Evolutionary conservation across 2,888 invertebrate genomes (phyloP), one percentile per base, ranked within the genome.

Genomic region (Prenolepis imparis): DNA sequence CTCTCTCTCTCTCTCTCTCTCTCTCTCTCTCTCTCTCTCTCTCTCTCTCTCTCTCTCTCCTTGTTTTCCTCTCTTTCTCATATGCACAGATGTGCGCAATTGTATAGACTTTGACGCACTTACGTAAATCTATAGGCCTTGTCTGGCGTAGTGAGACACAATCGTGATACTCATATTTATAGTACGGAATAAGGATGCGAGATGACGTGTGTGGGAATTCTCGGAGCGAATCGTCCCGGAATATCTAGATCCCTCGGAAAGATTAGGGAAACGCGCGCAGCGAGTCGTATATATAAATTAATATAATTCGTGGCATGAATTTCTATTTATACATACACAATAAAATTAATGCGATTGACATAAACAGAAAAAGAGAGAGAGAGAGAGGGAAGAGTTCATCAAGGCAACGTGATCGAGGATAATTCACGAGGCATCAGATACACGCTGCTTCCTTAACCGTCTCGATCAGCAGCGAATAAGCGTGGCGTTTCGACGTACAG

Each of bases 61-160:
- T 0, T 52, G n/a, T n/a, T n/a, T n/a, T n/a, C n/a, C 18, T 52
- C 52, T 15, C 82, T 48, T 48, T 5, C 12, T 36, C 39, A 48
- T 59, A 15, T 32, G 3, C 72, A n/a, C 64, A 61, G 74, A 59
- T 93, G 93, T 91, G 89, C 89, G 91, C 88, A 91, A 87, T 86
- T 83, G 88, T 86, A 86, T 87, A 82, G 68, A 86, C 83, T 88
- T 1, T 21, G 61, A 28, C 59, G 41, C 28, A 61, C 61, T 5
- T 32, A 21, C 44, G 85, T 52, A 86, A 89, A 89, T 91, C 88
- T 91, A 90, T 91, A 92, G 92, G 89, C 91, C 91, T 91, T 91
- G 89, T 88, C 83, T 86, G 39, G 84, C 41, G 72, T 68, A 88
- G 88, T 90, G 89, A 89, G 84, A 84, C 55, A 81, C 32, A 12